Evolutionary conservation across 2,888 invertebrate species (phyloP), one percentile per base, ranked within the genome.

Genomic region (Lottia scabra): DNA sequence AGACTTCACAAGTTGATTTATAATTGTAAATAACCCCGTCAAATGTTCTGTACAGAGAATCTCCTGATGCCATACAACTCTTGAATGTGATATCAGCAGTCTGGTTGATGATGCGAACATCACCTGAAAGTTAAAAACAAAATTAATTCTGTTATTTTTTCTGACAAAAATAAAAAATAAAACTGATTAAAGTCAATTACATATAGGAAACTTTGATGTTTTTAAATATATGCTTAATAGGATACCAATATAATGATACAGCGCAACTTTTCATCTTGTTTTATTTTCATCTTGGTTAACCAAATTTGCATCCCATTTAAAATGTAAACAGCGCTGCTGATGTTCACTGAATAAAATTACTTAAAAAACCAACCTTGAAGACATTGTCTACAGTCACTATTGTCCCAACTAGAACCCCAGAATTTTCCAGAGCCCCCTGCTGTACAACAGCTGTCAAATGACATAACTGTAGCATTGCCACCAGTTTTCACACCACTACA

Each of bases 1-100:
- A 63, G 45, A 74, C 45, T 2, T 67, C 46, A 46, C 76, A 80
- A 0, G 68, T 15, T 10, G 78, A 75, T n/a, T 62, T 68, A 38
- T 76, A 78, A 0, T 68, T 26, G 68, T 68, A 81, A 8, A 56
- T 48, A 0, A 64, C 65, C 0, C 77, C 76, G 45, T 79, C 78
- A 63, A 81, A 81, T 1, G 79, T 79, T 16, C 73, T 65, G 26
- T 73, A 70, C 6, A 69, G n/a, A 15, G 68, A 73, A 44, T 68
- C 71, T 19, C 73, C 72, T 0, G 73, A 66, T 1, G 73, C 5
- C 62, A 69, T 56, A 48, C 75, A 76, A 56, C 56, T 56, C 56
- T 56, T 56, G 13, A 56, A 56, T 56, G 19, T 56, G 19, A 56
- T 10, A 13, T 23, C 56, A 56, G 56, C 56, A 13, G 56, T 56